These are phyloP conservation scores for Gyrodactylus salaris DNA, from an alignment of 1,140 invertebrate genomes.

Conservation along the genomic window DNA sequence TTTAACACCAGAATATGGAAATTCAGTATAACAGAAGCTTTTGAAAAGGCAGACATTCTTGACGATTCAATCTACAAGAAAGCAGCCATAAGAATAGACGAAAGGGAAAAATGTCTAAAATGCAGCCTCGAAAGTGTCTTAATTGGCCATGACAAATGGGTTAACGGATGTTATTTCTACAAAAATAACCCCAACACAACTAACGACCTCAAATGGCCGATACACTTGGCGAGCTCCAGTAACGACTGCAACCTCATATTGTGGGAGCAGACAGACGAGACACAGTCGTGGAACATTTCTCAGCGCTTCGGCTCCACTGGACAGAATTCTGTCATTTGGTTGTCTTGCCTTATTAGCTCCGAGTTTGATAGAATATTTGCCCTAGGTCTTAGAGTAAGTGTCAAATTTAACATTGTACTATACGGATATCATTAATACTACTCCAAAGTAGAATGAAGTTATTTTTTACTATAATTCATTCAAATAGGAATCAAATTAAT, in stretches of 20 bases:
- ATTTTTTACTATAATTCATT: too few species aligned
- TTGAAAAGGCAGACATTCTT: too few species aligned
- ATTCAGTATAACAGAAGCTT: too few species aligned
- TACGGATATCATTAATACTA: too few species aligned
- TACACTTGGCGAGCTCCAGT: not conserved
- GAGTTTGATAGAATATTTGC: not conserved
- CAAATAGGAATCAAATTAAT: too few species aligned
- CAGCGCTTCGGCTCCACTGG: not conserved
- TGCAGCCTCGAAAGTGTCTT: not conserved
- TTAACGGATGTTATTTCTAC: not conserved
- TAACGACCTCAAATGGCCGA: not conserved
- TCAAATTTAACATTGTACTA: too few species aligned
- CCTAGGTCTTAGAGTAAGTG: not conserved
- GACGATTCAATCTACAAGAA: not conserved
- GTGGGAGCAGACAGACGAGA: not conserved
- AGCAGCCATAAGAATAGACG: not conserved
- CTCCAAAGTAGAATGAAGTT: too few species aligned
- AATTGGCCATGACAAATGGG: not conserved
- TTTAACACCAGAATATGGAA: too few species aligned
- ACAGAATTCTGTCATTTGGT: not conserved
- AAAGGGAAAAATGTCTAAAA: not conserved
- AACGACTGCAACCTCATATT: not conserved
- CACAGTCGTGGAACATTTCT: not conserved
- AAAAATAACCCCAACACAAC: not conserved
- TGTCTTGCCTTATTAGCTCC: not conserved